phyloP scores from a whole-genome alignment of 2,797 vertebrate species.

The Aulostomus chinensis region DNA sequence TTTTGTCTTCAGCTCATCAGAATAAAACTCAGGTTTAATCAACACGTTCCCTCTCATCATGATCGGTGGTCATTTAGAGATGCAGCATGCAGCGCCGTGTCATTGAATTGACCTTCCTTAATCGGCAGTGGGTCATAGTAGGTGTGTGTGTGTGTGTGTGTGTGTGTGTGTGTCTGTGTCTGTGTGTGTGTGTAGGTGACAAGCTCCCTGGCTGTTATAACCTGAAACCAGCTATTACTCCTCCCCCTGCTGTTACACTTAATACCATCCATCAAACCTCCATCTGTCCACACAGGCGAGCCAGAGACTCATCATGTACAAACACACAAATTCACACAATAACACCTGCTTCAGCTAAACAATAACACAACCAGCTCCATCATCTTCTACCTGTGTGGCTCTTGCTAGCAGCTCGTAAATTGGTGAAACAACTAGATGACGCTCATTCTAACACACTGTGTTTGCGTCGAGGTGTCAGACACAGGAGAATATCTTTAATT shows the following conservation, averaged over 20 bases:
- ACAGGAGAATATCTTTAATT: too few species aligned
- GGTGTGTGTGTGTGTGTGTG: background rate
- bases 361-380: too few species aligned
- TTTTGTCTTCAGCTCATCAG: too few species aligned
- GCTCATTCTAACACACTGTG: too few species aligned
- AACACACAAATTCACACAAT: background rate
- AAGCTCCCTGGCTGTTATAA: slow-evolving; percentile 17
- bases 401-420: too few species aligned
- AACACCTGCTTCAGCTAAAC: too few species aligned
- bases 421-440: too few species aligned
- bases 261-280: slow-evolving; percentile 54
- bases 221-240: slow-evolving; percentile 32
- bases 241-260: slow-evolving; percentile 50
- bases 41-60: too few species aligned
- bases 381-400: too few species aligned
- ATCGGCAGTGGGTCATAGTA: slow-evolving; percentile 28
- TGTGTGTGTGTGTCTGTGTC: background rate
- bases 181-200: background rate
- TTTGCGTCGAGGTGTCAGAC: too few species aligned
- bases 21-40: too few species aligned
- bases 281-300: slow-evolving; percentile 54
- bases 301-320: slow-evolving; percentile 4
- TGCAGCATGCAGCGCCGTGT: background rate
- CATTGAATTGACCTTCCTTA: slow-evolving; percentile 64
- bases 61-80: too few species aligned